These are phyloP conservation scores for Melanerpes formicivorus DNA, from an alignment of 2,113 vertebrate genomes.

Conservation along the genomic window DNA sequence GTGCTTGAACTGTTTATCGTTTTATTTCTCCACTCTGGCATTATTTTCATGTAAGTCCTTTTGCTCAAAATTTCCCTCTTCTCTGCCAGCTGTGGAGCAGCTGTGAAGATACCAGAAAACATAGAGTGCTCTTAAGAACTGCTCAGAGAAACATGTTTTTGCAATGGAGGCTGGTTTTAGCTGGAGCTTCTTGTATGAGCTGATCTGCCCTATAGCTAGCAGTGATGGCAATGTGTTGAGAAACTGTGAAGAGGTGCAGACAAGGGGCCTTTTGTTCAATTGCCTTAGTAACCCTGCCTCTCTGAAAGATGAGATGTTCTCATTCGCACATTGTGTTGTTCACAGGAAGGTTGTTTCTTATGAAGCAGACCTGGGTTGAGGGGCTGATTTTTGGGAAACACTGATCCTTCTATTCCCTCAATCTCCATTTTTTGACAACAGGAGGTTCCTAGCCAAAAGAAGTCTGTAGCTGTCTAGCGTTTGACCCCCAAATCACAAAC, in stretches of 20 bases:
- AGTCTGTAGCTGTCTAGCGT: neutral
- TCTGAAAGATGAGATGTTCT: conserved; percentile 20
- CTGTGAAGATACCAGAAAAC: neutral
- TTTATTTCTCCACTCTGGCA: neutral
- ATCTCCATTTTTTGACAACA: neutral
- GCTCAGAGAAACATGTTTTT: neutral
- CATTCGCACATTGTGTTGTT: accelerated
- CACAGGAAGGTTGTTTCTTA: neutral
- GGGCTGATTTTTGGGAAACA: neutral
- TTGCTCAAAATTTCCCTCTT: conserved; percentile 27
- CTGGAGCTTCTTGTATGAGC: neutral
- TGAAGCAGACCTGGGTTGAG: neutral
- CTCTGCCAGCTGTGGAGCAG: conserved; percentile 24
- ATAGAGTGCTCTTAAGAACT: neutral
- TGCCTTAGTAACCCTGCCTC: conserved; percentile 16
- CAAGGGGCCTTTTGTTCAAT: conserved; percentile 15
- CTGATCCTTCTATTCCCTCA: neutral
- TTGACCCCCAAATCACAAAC: neutral
- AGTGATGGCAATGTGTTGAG: neutral
- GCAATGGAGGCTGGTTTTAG: neutral
- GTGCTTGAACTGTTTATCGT: neutral
- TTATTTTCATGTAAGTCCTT: neutral
- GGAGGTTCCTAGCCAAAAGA: neutral
- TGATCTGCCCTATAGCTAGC: neutral
- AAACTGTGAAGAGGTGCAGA: neutral